A percentile compares a stretch with the other conserved stretches of the same genome.
Evolutionary conservation across 1,140 invertebrate genomes (phyloP).

Genomic region (Diabrotica undecimpunctata): DNA sequence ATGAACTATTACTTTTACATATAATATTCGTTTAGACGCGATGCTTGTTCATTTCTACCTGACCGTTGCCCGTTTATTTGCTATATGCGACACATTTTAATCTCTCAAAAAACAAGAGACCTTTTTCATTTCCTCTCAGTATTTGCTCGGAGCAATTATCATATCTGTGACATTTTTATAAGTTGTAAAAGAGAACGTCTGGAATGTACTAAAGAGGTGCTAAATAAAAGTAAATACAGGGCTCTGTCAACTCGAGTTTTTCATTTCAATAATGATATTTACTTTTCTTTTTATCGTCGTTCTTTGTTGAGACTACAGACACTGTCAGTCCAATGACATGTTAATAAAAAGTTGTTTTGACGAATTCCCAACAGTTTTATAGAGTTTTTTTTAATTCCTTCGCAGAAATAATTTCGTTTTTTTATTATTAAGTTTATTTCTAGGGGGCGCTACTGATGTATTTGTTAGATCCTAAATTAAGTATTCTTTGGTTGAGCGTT

Average conservation of each 20-base stretch:
- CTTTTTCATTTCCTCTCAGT: neutral
- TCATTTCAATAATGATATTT: neutral
- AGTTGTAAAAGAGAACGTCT: neutral
- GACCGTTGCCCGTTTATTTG: no score
- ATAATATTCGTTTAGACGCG: no score
- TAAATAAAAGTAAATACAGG: conserved; percentile 3
- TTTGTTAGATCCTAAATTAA: no score
- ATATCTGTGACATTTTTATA: neutral
- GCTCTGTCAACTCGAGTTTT: neutral
- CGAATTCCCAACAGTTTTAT: neutral
- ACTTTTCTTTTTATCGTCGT: neutral
- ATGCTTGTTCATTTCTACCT: no score
- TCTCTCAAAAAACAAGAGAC: no score
- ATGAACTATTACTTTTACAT: no score
- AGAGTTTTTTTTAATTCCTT: no score
- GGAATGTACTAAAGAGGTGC: neutral
- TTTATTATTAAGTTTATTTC: no score
- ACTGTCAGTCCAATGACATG: neutral
- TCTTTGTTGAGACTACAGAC: neutral
- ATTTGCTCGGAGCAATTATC: neutral
- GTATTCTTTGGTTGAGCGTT: no score
- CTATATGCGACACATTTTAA: no score
- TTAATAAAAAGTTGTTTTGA: neutral
- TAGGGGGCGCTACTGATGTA: no score
- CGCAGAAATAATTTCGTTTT: no score